Base-by-base conservation (phyloP, 1,140 invertebrate species). In the Lepidurus packardi region DNA sequence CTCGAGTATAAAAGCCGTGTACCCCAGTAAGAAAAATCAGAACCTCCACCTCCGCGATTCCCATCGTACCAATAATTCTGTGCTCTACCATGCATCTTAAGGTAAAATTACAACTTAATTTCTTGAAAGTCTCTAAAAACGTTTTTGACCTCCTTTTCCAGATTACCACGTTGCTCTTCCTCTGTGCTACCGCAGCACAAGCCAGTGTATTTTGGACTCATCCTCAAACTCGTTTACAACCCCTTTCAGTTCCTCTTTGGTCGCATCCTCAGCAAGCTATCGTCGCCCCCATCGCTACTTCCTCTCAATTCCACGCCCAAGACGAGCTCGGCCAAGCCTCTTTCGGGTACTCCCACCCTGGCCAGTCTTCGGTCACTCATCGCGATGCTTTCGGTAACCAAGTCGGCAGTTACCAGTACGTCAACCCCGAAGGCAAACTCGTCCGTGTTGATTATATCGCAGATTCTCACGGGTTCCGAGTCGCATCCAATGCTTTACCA, bases 281-380 rank as follows among this genome's bases (percentile, higher is more conserved):
- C 78, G 80, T 84, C 25, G 73, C 85, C 43, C 82, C 85, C 16
- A 80, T 78, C 16, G 78, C 77, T 6, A 76, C 77, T 16, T 74
- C 81, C 65, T 83, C 83, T 21, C 85, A 88, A 76, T 85, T 85
- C 80, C 87, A 90, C 82, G 86, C 88, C 34, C 90, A 91, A 83
- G 89, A 91, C 82, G 88, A 87, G 1, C 83, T 89, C 43, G 90
- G 90, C 2, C 88, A 89, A 81, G 87, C 86, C 80, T 82, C 85
- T 81, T 89, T 88, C 83, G 88, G 88, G 80, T 87, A 88, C 81
- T 84, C 85, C 79, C 87, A 88, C 83, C 85, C 87, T 45, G 85
- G 85, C 84, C 88, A 88, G 82, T 83, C 86, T 7, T 43, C 53
- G 47, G 84, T 85, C 79, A 88, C 87, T 79, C 85, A 86, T 42